Evolutionary conservation across 1,140 invertebrate species (phyloP).

Genomic region (Proales similis): DNA sequence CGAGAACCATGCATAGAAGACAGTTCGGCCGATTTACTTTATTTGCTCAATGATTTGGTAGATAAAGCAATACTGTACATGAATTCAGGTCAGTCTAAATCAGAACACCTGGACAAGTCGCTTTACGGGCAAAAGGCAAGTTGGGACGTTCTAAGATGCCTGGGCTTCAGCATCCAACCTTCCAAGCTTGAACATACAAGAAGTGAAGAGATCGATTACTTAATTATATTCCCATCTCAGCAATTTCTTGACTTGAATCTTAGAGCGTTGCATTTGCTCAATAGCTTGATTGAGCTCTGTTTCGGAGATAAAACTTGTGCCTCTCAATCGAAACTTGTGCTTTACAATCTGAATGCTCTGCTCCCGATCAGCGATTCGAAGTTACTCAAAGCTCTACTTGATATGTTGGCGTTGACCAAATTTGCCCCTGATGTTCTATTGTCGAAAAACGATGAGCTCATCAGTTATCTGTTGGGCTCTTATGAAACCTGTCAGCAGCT

Average conservation of each 20-base stretch:
- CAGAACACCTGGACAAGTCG: conserved; percentile 6
- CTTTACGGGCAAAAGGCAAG: not conserved
- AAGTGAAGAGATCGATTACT: conserved; percentile 19
- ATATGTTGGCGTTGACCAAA: conserved; percentile 27
- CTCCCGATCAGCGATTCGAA: conserved; percentile 29
- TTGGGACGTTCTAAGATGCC: conserved; percentile 16
- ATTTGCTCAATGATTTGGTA: conserved; percentile 11
- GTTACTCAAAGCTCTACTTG: conserved; percentile 17
- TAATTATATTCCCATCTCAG: not conserved
- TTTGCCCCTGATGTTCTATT: conserved; percentile 16
- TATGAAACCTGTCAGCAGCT: conserved; percentile 11
- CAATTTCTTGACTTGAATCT: conserved; percentile 21
- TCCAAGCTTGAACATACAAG: not conserved
- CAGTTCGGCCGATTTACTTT: conserved; percentile 14
- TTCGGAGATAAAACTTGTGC: not conserved
- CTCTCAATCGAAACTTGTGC: no score
- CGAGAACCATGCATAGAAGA: not conserved
- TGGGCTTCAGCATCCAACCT: conserved; percentile 24
- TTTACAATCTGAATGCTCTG: conserved; percentile 33
- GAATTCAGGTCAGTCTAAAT: conserved; percentile 22
- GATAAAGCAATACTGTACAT: not conserved
- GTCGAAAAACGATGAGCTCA: not conserved
- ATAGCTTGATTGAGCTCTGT: conserved; percentile 12
- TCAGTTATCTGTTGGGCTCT: conserved; percentile 23
- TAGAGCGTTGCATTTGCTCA: conserved; percentile 24